Conservation (phyloP, 2,888 invertebrate species). For the Tricholauxania praeusta region DNA sequence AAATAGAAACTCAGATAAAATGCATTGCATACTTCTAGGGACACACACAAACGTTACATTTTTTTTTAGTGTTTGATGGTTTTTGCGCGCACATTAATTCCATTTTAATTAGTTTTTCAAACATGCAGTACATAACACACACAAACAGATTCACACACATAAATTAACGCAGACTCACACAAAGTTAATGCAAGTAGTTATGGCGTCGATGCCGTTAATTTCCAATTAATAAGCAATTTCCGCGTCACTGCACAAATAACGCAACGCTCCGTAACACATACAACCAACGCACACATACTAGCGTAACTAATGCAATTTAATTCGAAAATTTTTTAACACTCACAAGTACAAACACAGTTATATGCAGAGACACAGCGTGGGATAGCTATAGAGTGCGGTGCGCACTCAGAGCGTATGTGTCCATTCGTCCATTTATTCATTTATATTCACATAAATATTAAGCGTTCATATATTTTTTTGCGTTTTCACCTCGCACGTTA, state of each 20-base stretch:
- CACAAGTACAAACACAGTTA: not conserved
- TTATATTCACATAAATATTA: slow-evolving; percentile 1
- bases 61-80: not conserved
- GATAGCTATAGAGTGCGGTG: too few species aligned
- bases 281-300: slow-evolving; percentile 46
- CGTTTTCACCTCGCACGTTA: too few species aligned
- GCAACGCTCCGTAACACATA: slow-evolving; percentile 27
- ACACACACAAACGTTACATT: too few species aligned
- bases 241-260: slow-evolving; percentile 26
- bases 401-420: slow-evolving; percentile 17
- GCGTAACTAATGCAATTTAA: slow-evolving; percentile 10
- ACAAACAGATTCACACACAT: not conserved
- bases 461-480: not conserved
- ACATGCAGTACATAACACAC: slow-evolving; percentile 1
- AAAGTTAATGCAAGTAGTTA: not conserved
- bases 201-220: not conserved
- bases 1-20: too few species aligned
- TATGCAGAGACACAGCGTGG: not conserved
- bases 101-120: not conserved
- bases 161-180: not conserved
- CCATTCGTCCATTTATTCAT: not conserved
- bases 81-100: not conserved
- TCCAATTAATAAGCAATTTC: slow-evolving; percentile 25
- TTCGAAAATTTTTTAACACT: slow-evolving; percentile 5
- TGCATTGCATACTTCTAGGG: too few species aligned